A percentile compares a stretch with the other conserved stretches of the same genome.
Conservation (phyloP, 2,888 invertebrate genomes). For the Ellobium chinense region DNA sequence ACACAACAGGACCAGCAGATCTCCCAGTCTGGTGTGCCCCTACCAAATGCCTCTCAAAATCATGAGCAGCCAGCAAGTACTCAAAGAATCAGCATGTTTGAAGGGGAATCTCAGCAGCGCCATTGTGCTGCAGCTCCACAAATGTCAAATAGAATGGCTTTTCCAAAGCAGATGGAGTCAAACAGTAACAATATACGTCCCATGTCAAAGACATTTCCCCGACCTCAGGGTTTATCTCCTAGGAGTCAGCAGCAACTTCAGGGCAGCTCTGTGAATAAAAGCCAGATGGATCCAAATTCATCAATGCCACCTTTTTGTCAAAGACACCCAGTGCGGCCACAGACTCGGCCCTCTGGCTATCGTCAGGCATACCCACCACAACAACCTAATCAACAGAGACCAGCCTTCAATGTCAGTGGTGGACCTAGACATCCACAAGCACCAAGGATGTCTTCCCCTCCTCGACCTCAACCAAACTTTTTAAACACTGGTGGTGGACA, state of each 20-base stretch:
- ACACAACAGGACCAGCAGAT: slow-evolving; percentile 28
- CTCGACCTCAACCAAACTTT: slow-evolving; percentile 7
- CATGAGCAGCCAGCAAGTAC: neutral
- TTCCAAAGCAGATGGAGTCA: neutral
- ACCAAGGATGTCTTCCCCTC: neutral
- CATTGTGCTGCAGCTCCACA: neutral
- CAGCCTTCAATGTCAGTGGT: neutral
- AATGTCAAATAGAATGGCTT: neutral
- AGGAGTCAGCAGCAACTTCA: neutral
- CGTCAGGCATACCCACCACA: slow-evolving; percentile 11
- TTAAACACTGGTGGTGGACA: neutral
- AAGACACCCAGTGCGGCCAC: neutral
- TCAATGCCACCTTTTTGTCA: neutral
- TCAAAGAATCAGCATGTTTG: neutral
- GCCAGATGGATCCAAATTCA: neutral
- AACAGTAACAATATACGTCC: neutral
- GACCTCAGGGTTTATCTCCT: slow-evolving; percentile 1
- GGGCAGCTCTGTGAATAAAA: neutral
- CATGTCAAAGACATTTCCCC: neutral
- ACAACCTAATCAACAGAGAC: slow-evolving; percentile 9
- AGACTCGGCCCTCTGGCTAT: neutral
- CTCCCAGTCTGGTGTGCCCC: slow-evolving; percentile 20
- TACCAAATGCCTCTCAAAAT: neutral
- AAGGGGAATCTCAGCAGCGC: slow-evolving; percentile 7
- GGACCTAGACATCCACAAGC: slow-evolving; percentile 12